Percentiles rank a stretch among this genome's conserved stretches.
Conservation (phyloP, 1,140 invertebrate genomes). For the Dreissena rostriformis region DNA sequence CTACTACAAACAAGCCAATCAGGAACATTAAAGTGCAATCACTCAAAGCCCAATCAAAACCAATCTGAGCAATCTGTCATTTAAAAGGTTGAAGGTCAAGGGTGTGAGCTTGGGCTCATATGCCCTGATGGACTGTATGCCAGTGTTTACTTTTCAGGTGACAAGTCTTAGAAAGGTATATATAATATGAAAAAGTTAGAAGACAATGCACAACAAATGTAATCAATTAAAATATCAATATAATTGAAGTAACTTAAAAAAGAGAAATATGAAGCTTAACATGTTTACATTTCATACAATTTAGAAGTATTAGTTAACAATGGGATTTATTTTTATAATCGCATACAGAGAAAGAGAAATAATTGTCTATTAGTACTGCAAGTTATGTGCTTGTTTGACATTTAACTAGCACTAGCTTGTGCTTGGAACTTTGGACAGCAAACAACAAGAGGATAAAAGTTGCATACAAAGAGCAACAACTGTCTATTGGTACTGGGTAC, state of each 20-base stretch:
- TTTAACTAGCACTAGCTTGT: constrained; percentile 16
- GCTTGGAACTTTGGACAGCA: neutral
- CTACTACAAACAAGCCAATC: no score
- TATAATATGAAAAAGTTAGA: no score
- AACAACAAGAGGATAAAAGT: neutral
- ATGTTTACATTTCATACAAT: neutral
- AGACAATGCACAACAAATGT: neutral
- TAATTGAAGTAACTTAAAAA: neutral
- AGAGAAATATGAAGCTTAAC: neutral
- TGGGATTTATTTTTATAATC: neutral
- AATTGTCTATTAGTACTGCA: neutral
- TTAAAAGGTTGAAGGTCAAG: no score
- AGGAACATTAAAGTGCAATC: no score
- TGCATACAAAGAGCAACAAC: neutral
- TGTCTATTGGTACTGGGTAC: neutral
- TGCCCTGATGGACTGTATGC: no score
- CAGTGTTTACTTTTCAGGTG: no score
- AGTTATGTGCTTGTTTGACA: neutral
- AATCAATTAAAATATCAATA: neutral
- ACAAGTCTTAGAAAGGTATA: no score
- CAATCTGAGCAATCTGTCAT: no score
- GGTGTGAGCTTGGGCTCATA: no score
- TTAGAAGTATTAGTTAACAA: neutral
- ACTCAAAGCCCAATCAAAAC: no score
- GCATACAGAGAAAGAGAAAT: neutral